phyloP scores from a whole-genome alignment of 2,888 invertebrate genomes.

The Monoplex corrugatus region DNA sequence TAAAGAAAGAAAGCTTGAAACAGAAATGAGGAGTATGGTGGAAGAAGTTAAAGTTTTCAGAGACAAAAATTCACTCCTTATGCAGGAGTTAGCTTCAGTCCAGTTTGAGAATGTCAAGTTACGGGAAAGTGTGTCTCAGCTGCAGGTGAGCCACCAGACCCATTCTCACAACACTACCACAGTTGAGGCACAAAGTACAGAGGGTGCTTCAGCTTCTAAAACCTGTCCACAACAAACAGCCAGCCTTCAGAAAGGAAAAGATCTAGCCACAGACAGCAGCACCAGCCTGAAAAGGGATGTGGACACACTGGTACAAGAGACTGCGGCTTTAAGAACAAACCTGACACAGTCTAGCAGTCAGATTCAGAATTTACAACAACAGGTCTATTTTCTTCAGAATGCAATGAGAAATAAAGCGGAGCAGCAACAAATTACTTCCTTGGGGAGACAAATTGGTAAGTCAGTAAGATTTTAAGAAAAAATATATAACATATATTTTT shows the following conservation, averaged over 20 bases:
- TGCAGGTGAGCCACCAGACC: neutral
- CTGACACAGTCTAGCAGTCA: neutral
- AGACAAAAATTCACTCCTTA: constrained; percentile 13
- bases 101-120: neutral
- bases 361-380: neutral
- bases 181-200: neutral
- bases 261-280: neutral
- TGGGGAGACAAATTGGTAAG: neutral
- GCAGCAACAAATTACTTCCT: neutral
- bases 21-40: neutral
- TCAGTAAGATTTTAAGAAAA: neutral
- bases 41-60: neutral
- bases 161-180: neutral
- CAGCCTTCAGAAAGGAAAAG: neutral
- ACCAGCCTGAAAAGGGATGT: neutral
- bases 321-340: too few relatives aligned
- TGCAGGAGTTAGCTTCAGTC: neutral
- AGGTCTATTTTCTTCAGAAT: neutral
- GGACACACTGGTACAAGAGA: neutral
- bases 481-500: neutral
- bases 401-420: neutral
- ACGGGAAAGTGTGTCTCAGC: neutral
- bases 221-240: too few relatives aligned
- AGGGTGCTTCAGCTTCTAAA: too few relatives aligned
- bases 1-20: neutral